These are phyloP conservation scores for Picathartes gymnocephalus DNA, from an alignment of 2,113 vertebrate genomes.

Conservation along the genomic window DNA sequence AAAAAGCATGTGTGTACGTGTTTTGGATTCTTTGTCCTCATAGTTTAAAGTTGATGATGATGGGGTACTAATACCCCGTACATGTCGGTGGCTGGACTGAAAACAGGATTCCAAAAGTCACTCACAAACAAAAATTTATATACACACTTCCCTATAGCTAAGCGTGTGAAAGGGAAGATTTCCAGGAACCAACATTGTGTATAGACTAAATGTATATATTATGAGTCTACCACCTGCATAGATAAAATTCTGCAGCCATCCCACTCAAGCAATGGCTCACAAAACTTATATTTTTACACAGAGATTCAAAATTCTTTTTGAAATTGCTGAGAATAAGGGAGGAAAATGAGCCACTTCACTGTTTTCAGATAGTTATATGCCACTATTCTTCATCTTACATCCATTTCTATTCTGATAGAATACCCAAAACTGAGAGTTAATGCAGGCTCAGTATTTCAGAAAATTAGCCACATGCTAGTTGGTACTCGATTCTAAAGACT, in stretches of 20 bases:
- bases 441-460: neutral
- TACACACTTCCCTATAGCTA: neutral
- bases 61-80: too few relatives aligned
- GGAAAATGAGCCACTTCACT: neutral
- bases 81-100: neutral
- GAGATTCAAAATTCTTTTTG: rapidly evolving
- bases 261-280: neutral
- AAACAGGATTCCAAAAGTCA: neutral
- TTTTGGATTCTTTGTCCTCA: too few relatives aligned
- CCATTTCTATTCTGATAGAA: neutral
- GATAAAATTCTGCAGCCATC: neutral
- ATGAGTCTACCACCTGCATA: rapidly evolving
- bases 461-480: neutral
- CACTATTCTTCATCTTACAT: neutral
- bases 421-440: neutral
- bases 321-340: neutral
- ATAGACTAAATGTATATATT: neutral
- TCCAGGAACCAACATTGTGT: neutral
- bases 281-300: neutral
- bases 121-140: neutral
- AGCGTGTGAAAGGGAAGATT: neutral
- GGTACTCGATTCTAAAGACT: neutral
- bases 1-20: rapidly evolving
- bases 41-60: too few relatives aligned
- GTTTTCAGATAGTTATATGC: neutral